These are phyloP conservation scores for Hoplodrina blanda DNA, from an alignment of 2,888 invertebrate species.

Conservation along the genomic window DNA sequence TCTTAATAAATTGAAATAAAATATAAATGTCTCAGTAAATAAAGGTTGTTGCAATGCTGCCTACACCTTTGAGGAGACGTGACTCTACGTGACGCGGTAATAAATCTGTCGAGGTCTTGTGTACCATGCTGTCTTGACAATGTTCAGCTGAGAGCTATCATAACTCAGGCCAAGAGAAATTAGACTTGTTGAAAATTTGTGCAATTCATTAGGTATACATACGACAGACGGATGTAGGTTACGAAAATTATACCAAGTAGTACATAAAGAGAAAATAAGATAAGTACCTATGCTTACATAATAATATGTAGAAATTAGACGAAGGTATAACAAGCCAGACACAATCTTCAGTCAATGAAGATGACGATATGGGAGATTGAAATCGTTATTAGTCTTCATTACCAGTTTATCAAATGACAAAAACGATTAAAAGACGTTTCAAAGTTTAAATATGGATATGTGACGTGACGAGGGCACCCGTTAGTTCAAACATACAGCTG, in stretches of 20 bases:
- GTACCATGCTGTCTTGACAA: conserved; percentile 30
- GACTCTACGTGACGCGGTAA: conserved; percentile 15
- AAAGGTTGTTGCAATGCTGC: conserved; percentile 10
- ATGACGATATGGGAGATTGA: background rate
- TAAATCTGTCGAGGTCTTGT: conserved; percentile 35
- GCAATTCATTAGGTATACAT: background rate
- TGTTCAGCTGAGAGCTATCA: conserved; percentile 14
- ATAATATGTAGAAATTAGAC: background rate
- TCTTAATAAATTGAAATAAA: background rate
- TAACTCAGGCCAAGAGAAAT: conserved; percentile 38
- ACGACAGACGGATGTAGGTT: conserved; percentile 4
- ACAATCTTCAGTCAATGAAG: background rate
- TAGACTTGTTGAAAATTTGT: conserved; percentile 16
- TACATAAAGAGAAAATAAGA: background rate
- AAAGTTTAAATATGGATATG: conserved; percentile 28
- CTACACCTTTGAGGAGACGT: conserved; percentile 13
- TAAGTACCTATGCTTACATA: too few relatives aligned
- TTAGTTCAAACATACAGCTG: conserved; percentile 52
- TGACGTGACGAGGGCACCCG: conserved; percentile 49
- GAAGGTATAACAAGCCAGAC: background rate
- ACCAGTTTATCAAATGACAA: conserved; percentile 18
- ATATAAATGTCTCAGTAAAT: background rate
- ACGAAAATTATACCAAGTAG: conserved; percentile 2
- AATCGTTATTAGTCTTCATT: conserved; percentile 37
- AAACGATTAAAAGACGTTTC: conserved; percentile 37